Base-by-base conservation (phyloP, 2,797 vertebrate genomes). In the Carduelis carduelis region DNA sequence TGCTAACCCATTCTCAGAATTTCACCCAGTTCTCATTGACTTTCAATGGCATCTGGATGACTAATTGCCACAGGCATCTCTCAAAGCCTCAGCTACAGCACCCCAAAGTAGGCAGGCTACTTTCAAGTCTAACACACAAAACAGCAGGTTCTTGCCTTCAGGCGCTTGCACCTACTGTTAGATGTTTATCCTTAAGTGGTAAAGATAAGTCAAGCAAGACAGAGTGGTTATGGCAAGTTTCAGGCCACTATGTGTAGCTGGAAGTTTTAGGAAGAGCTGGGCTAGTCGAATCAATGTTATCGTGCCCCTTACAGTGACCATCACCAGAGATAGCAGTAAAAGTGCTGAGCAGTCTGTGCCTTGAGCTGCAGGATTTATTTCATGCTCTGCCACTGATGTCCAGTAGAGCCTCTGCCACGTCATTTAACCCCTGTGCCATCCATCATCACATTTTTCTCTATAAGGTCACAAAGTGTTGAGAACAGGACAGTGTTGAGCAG, bases 1-100 rank as follows among this genome's bases (percentile, higher is more conserved):
- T 94, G 70, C 85, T 95, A 63, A 95, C 60, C 39, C 92, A 24
- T 80, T 92, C 75, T 84, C 68, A 77, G 86, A 44, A 83, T 96
- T 93, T 96, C 79, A 89, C 89, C 72, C 61, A 78, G 32, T 83
- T 94, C 92, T 94, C 87, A 77, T 53, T 95, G 91, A 76, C 87
- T 95, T 95, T 87, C 91, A 84, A 23, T 60, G 66, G 57, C 77
- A 93, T 89, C 77, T 87, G 94, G 85, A 90, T 77, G 80, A 88
- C 43, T 61, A 77, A 90, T 74, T 87, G 91, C 91, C 56, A 74
- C 56, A 93, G 76, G 77, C 66, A 74, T 41, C 59, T 77, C 74
- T 91, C 57, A 59, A 74, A 78, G 32, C 50, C 57, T 60, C 57
- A 44, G 53, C n/a, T 39, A 44, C 32, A 35, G 52, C 30, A 70